Percentiles rank a stretch among this genome's conserved stretches.
Evolutionary conservation across 2,888 invertebrate species (phyloP).

Genomic region (Mayetiola destructor): DNA sequence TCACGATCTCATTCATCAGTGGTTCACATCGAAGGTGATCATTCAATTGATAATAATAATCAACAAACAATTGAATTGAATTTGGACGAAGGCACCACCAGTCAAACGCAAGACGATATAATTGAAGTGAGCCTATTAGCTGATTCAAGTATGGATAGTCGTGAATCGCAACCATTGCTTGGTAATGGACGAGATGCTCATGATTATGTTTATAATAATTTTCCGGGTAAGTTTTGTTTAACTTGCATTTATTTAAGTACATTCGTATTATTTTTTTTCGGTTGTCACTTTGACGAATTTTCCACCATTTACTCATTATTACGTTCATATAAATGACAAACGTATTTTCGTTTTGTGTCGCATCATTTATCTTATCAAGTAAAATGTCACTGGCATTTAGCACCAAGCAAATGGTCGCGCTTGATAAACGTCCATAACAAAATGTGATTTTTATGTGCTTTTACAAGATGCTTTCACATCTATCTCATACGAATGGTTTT

Average conservation of each 20-base stretch:
- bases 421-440: no score
- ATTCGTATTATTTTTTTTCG: neutral
- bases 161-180: conserved; percentile 88
- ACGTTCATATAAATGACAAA: no score
- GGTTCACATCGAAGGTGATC: neutral
- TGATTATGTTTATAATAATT: conserved; percentile 66
- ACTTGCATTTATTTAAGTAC: neutral
- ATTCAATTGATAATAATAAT: neutral
- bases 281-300: neutral
- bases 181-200: conserved; percentile 56
- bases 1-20: neutral
- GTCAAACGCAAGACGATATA: neutral
- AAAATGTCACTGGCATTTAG: no score
- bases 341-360: no score
- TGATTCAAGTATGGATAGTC: conserved; percentile 44
- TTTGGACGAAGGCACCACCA: neutral
- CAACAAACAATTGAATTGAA: neutral
- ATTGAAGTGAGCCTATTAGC: conserved; percentile 1
- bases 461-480: no score
- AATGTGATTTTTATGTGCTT: no score
- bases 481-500: no score
- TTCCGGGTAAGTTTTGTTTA: conserved; percentile 50
- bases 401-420: no score
- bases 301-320: no score
- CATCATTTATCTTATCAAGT: no score